A percentile compares a stretch with the other conserved stretches of the same genome.
phyloP scores from a whole-genome alignment of 2,113 vertebrate species.

The Picathartes gymnocephalus region DNA sequence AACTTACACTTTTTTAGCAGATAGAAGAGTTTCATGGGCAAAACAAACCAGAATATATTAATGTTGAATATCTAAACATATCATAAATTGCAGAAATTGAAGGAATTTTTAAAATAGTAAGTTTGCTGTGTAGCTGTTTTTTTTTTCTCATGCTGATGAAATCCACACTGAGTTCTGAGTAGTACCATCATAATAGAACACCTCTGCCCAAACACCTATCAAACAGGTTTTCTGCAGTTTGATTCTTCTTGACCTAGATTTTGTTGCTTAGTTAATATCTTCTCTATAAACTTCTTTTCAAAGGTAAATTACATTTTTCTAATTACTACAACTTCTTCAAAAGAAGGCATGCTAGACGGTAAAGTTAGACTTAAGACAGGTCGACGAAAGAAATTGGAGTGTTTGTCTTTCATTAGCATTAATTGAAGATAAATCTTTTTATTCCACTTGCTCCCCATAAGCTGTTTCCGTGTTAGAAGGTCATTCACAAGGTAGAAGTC shows the following conservation, averaged over 20 bases:
- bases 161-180: background rate
- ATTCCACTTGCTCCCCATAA: background rate
- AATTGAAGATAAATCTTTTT: background rate
- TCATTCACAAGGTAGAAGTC: slow-evolving; percentile 7
- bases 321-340: background rate
- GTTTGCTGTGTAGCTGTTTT: background rate
- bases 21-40: background rate
- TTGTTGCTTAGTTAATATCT: background rate
- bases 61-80: background rate
- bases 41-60: background rate
- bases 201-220: background rate
- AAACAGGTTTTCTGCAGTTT: background rate
- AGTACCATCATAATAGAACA: background rate
- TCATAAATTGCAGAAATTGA: background rate
- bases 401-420: background rate
- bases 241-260: background rate
- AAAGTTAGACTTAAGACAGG: background rate
- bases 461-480: background rate
- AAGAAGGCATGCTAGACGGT: background rate
- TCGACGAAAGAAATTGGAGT: background rate
- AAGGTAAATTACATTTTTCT: background rate
- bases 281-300: background rate
- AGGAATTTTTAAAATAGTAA: background rate
- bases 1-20: background rate
- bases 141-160: background rate